Conservation (phyloP, 1,140 invertebrate species). For the Lordiphosa collinella region DNA sequence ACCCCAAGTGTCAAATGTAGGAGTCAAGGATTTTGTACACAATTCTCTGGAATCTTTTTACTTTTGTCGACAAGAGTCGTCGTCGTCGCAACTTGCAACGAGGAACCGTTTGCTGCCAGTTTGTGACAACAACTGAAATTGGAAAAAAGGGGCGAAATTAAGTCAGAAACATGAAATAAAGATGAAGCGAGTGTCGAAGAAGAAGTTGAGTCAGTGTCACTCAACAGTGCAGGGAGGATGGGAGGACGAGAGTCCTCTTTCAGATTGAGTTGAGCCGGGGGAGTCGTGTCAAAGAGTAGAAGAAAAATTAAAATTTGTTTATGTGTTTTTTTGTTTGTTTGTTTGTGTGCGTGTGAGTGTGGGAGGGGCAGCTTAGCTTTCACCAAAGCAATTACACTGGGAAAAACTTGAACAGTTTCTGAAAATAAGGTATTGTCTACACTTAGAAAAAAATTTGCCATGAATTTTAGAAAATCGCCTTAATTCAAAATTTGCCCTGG, state of each 20-base stretch:
- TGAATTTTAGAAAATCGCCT: no score
- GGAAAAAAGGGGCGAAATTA: conserved; percentile 43
- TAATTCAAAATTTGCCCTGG: no score
- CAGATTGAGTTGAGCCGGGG: not conserved
- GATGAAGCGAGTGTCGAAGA: conserved; percentile 64
- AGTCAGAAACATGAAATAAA: conserved; percentile 70
- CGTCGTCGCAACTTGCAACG: not conserved
- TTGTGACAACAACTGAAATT: conserved; percentile 58
- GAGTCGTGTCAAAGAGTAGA: conserved; percentile 14
- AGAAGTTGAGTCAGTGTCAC: conserved; percentile 23
- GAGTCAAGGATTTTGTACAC: conserved; percentile 56
- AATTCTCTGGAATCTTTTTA: conserved; percentile 27
- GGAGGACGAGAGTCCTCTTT: no score
- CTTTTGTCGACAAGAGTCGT: conserved; percentile 20
- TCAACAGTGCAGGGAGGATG: no score
- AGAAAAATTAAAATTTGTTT: conserved; percentile 62
- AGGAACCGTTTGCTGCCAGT: conserved; percentile 41
- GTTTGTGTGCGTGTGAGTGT: conserved; percentile 5
- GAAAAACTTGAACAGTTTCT: not conserved
- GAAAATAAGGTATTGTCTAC: no score
- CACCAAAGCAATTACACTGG: conserved; percentile 46
- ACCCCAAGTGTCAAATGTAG: conserved; percentile 64
- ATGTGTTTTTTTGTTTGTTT: conserved; percentile 26
- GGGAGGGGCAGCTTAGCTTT: conserved; percentile 12
- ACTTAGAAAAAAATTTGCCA: no score